These are phyloP conservation scores for Spicauda simplicius DNA, from an alignment of 2,888 invertebrate genomes.

Conservation along the genomic window DNA sequence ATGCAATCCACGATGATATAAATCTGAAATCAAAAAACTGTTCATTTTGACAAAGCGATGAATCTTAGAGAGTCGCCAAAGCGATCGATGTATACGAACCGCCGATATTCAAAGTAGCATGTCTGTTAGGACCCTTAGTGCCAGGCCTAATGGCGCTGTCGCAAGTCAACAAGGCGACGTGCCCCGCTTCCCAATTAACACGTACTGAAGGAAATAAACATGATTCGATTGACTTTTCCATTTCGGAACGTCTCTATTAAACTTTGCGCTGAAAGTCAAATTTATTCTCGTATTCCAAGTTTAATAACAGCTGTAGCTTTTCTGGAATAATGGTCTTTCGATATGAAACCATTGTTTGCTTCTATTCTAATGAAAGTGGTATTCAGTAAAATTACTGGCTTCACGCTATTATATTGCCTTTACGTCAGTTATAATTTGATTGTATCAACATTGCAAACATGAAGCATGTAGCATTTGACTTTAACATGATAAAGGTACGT, in stretches of 20 bases:
- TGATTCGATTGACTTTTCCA: constrained; percentile 54
- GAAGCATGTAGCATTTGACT: too few species aligned
- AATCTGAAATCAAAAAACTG: too few species aligned
- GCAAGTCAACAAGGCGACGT: constrained; percentile 74
- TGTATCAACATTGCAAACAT: too few species aligned
- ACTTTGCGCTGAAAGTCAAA: constrained; percentile 25
- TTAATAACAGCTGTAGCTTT: constrained; percentile 22
- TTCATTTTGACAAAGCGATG: too few species aligned
- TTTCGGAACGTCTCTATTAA: constrained; percentile 39
- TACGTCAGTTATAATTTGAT: not conserved
- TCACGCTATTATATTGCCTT: not conserved
- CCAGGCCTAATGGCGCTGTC: constrained; percentile 64
- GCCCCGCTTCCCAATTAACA: constrained; percentile 70
- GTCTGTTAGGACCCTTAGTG: constrained; percentile 37
- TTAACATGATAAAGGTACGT: too few species aligned
- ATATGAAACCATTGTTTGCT: constrained; percentile 1
- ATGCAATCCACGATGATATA: too few species aligned
- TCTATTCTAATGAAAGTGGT: not conserved
- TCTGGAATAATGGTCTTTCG: constrained; percentile 13
- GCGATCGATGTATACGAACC: too few species aligned
- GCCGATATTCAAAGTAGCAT: too few species aligned
- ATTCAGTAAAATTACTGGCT: not conserved
- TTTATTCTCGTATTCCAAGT: constrained; percentile 22
- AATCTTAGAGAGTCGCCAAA: too few species aligned
- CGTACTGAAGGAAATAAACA: constrained; percentile 65